Evolutionary conservation across 1,140 invertebrate genomes (phyloP).

Genomic region (Drosophila kikkawai): DNA sequence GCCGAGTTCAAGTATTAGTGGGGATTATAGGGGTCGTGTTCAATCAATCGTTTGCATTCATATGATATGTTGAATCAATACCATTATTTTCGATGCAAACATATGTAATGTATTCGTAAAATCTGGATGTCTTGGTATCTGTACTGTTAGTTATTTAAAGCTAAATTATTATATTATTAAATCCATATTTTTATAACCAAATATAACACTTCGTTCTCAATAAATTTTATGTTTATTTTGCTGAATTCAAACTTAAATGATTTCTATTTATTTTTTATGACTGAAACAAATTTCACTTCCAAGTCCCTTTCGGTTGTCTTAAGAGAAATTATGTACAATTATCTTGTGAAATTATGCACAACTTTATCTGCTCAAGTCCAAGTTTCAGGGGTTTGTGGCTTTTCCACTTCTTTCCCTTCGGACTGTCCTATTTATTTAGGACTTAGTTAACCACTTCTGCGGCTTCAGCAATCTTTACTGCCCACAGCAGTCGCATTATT

Average conservation of each 20-base stretch:
- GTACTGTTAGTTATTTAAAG: neutral
- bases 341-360: neutral
- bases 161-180: neutral
- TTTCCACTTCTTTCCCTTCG: neutral
- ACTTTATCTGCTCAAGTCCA: neutral
- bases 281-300: neutral
- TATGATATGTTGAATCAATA: constrained; percentile 7
- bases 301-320: neutral
- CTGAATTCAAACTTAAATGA: neutral
- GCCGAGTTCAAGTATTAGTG: neutral
- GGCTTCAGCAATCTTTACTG: constrained; percentile 29
- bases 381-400: constrained; percentile 3
- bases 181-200: neutral
- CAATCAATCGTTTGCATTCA: neutral
- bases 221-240: neutral
- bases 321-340: neutral
- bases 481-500: constrained; percentile 30
- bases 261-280: neutral
- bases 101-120: neutral
- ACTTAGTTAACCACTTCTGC: constrained; percentile 30
- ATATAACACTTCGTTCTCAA: neutral
- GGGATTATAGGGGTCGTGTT: neutral
- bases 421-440: constrained; percentile 33
- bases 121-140: too few species aligned
- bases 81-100: constrained; percentile 6